Evolutionary conservation across 2,888 invertebrate species (phyloP), one percentile per base, ranked within the genome.

Genomic region (Microctonus hyperodae): DNA sequence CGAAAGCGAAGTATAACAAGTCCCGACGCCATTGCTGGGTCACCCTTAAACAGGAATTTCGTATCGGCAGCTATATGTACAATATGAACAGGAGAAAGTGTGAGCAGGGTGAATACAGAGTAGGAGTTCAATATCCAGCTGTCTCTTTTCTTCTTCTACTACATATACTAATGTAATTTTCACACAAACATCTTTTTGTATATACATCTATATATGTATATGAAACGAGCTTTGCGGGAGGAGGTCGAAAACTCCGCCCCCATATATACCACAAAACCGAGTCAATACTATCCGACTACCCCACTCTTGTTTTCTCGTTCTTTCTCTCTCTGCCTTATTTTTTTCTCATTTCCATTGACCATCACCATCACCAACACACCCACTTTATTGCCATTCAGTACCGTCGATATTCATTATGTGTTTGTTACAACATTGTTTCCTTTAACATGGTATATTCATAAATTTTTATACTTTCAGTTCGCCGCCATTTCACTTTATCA

Each of bases 1-100:
- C 79, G 79, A 81, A 71, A 82, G 82, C 82, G 80, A 82, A 82
- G 83, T 82, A 83, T 81, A 82, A 83, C 82, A 82, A 82, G 82
- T 83, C 82, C 78, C 77, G 81, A 75, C 83, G 83, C 83, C 83
- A 83, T 83, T 83, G 83, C 83, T 82, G 79, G 77, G 70, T 79
- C 79, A 79, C 78, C 78, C 79, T 79, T 78, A 81, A 77, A 73
- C 78, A 75, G 77, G 77, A 80, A 75, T 79, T 79, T 79, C n/a
- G n/a, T 77, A 79, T 79, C 74, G 66, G 62, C 57, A 33, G 63
- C 35, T 61, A 44, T 37, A 33, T 16, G 44, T 16, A 44, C 4
- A 44, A 44, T 1, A n/a, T n/a, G n/a, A n/a, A n/a, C n/a, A 60
- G 28, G 61, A 51, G 61, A 55, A 55, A 23, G 9, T 35, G 61